A percentile compares a stretch with the other conserved stretches of the same genome.
These are phyloP conservation scores for Octodonta nipae DNA, from an alignment of 2,888 invertebrate species.

Conservation along the genomic window DNA sequence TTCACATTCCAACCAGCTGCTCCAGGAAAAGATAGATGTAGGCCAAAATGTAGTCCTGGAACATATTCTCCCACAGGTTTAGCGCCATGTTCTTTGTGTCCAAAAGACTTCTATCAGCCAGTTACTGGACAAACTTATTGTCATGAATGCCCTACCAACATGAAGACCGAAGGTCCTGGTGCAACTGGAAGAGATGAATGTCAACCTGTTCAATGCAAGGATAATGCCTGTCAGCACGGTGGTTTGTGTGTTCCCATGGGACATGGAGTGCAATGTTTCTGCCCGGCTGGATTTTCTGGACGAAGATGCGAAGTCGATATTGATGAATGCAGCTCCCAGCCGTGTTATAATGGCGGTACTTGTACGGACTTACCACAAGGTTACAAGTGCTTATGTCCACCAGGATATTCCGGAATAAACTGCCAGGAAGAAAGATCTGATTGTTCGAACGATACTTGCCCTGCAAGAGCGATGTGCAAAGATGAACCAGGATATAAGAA, in stretches of 20 bases:
- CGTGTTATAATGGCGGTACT: slow-evolving; percentile 84
- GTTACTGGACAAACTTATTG: slow-evolving; percentile 73
- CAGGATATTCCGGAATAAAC: slow-evolving; percentile 81
- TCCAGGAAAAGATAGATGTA: slow-evolving; percentile 64
- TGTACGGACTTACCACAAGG: slow-evolving; percentile 88
- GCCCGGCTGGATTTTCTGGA: slow-evolving; percentile 89
- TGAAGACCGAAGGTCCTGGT: slow-evolving; percentile 70
- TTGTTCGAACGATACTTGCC: slow-evolving; percentile 79
- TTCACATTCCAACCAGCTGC: slow-evolving; percentile 89
- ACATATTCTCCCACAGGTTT: slow-evolving; percentile 85
- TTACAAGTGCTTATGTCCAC: slow-evolving; percentile 75
- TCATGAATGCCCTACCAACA: slow-evolving; percentile 79
- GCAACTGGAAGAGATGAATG: slow-evolving; percentile 76
- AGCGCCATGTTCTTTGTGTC: slow-evolving; percentile 86
- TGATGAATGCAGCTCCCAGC: slow-evolving; percentile 86
- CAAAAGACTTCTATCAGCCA: slow-evolving; percentile 83
- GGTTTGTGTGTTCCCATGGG: slow-evolving; percentile 79
- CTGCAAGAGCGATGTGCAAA: slow-evolving; percentile 93
- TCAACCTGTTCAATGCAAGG: slow-evolving; percentile 72
- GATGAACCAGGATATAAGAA: slow-evolving; percentile 82
- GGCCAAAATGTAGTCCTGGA: slow-evolving; percentile 79
- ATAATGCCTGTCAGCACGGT: slow-evolving; percentile 79
- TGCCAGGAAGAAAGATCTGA: slow-evolving; percentile 89
- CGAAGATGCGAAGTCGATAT: slow-evolving; percentile 87
- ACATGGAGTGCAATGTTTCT: slow-evolving; percentile 81